Evolutionary conservation across 2,113 vertebrate genomes (phyloP), one percentile per base, ranked within the genome.

Genomic region (Setophaga kirtlandii): DNA sequence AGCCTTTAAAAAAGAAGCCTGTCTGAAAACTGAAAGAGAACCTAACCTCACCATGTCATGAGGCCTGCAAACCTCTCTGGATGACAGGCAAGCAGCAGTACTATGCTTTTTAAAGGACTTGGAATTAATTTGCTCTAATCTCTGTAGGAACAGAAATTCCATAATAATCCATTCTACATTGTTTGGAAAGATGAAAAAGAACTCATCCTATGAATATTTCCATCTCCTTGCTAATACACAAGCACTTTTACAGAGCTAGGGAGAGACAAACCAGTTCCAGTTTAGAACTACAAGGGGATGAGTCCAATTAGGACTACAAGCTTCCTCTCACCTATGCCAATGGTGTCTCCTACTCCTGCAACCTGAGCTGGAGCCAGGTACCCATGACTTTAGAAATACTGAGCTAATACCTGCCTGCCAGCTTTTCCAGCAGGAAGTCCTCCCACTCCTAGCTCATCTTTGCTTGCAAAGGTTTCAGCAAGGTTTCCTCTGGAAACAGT

Each of bases 201-300:
- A 50, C 6, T 59, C 7, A 55, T 28, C 11, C 31, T 0, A 0
- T 35, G 8, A 42, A 42, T 49, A 41, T 1, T 2, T 55, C 25
- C 35, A 33, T 20, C 3, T 24, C 8, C 5, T 42, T 75, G 9
- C 16, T 47, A 87, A 60, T 55, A 12, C 12, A 55, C 8, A 21
- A 47, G 11, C 4, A 33, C 24, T 83, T 71, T 16, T 37, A 19
- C 8, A 15, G 12, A 39, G 39, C 14, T 52, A 44, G 25, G 14
- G 22, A 47, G 18, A 23, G 46, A 50, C 28, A 64, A 64, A 47
- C 5, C 11, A 27, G 31, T 50, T 77, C 37, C 41, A 42, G 44
- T 27, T 52, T 44, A 52, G 37, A 59, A 4, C 35, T 31, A 25
- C 17, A 44, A 37, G 31, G 11, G 11, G 9, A 31, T 0, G 2